phyloP scores from a whole-genome alignment of 2,888 invertebrate species.

The Archips xylosteana region DNA sequence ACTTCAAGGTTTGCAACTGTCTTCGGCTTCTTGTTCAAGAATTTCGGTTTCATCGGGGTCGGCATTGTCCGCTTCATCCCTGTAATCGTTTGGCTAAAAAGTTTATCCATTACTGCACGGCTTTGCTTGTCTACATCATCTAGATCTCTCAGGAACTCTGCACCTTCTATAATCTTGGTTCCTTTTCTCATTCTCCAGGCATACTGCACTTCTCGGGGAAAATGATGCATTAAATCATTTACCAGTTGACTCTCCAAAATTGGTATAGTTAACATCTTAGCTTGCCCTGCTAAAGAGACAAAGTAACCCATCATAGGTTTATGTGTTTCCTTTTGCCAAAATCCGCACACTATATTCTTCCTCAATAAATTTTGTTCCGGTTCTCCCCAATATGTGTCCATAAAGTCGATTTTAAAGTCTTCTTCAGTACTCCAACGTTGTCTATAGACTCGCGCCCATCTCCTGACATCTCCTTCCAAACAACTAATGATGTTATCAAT shows the following conservation, averaged over 20 bases:
- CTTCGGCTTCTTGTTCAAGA: not conserved
- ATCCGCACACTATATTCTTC: constrained; percentile 7
- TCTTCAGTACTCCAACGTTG: too few species aligned
- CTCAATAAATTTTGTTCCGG: not conserved
- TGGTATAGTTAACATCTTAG: not conserved
- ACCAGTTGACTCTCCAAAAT: not conserved
- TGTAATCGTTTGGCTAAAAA: not conserved
- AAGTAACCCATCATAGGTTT: constrained; percentile 1
- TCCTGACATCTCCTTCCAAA: not conserved
- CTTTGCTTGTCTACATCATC: not conserved
- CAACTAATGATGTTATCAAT: not conserved
- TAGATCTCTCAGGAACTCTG: not conserved
- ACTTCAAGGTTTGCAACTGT: not conserved
- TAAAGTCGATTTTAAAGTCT: not conserved
- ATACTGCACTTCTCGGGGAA: not conserved
- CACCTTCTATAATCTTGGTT: not conserved
- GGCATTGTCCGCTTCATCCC: not conserved
- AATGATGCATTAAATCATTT: not conserved
- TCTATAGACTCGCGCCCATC: not conserved
- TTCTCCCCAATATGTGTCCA: not conserved
- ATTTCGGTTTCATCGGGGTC: not conserved
- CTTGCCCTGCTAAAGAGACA: not conserved
- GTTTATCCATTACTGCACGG: not conserved
- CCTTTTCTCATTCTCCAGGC: not conserved
- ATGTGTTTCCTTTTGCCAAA: not conserved